A percentile compares a stretch with the other conserved stretches of the same genome.
Evolutionary conservation across 2,888 invertebrate species (phyloP).

Genomic region (Euzophera pinguis): DNA sequence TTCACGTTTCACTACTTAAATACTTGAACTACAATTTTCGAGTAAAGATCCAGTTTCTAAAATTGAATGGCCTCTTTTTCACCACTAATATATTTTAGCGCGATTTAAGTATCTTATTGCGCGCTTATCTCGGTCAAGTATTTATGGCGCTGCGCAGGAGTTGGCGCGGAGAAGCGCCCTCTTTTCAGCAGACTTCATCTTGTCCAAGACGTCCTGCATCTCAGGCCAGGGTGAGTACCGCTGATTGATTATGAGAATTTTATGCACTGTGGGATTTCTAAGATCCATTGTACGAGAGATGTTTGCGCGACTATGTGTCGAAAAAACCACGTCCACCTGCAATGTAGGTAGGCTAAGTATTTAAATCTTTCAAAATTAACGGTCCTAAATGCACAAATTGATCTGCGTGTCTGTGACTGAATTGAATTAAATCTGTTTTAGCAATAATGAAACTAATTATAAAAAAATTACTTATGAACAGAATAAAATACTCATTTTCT

Average conservation of each 20-base stretch:
- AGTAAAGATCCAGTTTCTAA: too few species aligned
- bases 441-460: too few species aligned
- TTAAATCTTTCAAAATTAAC: too few species aligned
- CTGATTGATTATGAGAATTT: slow-evolving; percentile 54
- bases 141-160: slow-evolving; percentile 27
- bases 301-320: slow-evolving; percentile 37
- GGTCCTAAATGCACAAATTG: too few species aligned
- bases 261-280: slow-evolving; percentile 51
- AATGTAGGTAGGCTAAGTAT: slow-evolving; percentile 11
- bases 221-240: slow-evolving; percentile 64
- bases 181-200: slow-evolving; percentile 52
- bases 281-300: slow-evolving; percentile 66
- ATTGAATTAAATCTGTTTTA: too few species aligned
- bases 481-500: too few species aligned
- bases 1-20: too few species aligned
- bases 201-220: slow-evolving; percentile 58
- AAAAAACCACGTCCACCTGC: slow-evolving; percentile 59
- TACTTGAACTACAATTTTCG: too few species aligned
- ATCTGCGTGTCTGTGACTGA: too few species aligned
- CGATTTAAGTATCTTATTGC: neutral
- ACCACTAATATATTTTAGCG: neutral
- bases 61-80: too few species aligned
- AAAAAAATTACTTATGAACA: too few species aligned
- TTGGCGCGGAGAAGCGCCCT: slow-evolving; percentile 38
- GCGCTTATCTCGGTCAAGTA: neutral